A percentile compares a stretch with the other conserved stretches of the same genome.
These are phyloP conservation scores for Zaprionus tsacasi DNA, from an alignment of 1,140 invertebrate species.

Conservation along the genomic window DNA sequence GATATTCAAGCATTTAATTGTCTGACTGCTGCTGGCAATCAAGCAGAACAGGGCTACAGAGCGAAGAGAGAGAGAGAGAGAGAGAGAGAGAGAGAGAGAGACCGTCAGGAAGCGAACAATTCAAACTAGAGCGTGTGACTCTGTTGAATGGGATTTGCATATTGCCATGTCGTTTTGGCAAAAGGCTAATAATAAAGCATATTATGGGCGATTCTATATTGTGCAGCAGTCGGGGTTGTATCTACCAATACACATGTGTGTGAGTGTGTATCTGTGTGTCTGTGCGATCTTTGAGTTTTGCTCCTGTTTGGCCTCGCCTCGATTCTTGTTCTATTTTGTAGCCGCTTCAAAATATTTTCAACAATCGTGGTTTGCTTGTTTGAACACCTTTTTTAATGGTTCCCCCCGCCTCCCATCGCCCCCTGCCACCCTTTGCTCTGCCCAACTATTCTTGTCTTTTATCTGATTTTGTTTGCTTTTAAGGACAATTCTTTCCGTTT, in stretches of 20 bases:
- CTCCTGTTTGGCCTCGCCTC: constrained; percentile 47
- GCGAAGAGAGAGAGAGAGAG: neutral
- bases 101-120: constrained; percentile 67
- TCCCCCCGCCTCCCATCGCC: neutral
- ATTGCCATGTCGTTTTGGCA: constrained; percentile 59
- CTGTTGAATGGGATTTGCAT: constrained; percentile 79
- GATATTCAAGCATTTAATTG: constrained; percentile 78
- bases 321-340: constrained; percentile 74
- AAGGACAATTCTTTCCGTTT: constrained; percentile 57
- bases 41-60: constrained; percentile 64
- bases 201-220: constrained; percentile 77
- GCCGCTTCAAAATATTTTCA: constrained; percentile 79
- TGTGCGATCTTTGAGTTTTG: constrained; percentile 28
- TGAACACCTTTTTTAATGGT: constrained; percentile 71
- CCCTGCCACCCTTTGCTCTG: neutral
- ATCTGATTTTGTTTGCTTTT: constrained; percentile 80
- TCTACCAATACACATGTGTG: neutral
- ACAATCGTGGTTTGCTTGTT: constrained; percentile 83
- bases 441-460: constrained; percentile 38
- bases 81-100: constrained; percentile 6
- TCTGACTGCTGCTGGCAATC: constrained; percentile 76
- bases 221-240: constrained; percentile 12
- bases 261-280: constrained; percentile 4
- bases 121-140: constrained; percentile 83
- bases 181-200: constrained; percentile 82